Base-by-base conservation (phyloP, 2,888 invertebrate species). In the Platycheirus rosarum region DNA sequence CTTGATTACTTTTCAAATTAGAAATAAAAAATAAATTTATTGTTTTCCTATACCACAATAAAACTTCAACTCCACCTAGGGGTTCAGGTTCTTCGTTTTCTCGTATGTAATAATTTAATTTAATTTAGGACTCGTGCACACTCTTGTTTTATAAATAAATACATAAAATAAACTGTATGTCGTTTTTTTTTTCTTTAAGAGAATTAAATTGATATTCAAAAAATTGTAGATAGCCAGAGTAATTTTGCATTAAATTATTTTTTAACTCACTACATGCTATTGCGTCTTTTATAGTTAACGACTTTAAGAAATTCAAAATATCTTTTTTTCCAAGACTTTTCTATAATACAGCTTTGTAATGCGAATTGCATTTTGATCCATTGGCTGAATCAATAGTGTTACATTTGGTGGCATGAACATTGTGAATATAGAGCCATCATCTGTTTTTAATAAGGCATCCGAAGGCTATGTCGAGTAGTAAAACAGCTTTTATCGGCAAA, bases 1-100 rank as follows among this genome's bases (percentile, higher is more conserved):
- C 71, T 23, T 71, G 51, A 71, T 71, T 71, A 51, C 44, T 62
- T 70, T 70, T 53, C 42, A 60, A 42, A 60, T 14, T 14, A 8
- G 4, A 60, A 42, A 29, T 42, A 14, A 26, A 60, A n/a, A 42
- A 42, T 42, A 9, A 26, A 42, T 14, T 42, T 26, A 40, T 60
- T 42, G 57, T 55, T 55, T 55, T 37, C 37, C 23, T 20, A 14
- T 23, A 23, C n/a, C n/a, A n/a, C n/a, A n/a, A n/a, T n/a, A n/a
- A n/a, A n/a, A n/a, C n/a, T n/a, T n/a, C n/a, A n/a, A n/a, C n/a
- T n/a, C n/a, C n/a, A n/a, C n/a, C n/a, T n/a, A n/a, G n/a, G n/a
- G n/a, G n/a, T n/a, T n/a, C n/a, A n/a, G n/a, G n/a, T n/a, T n/a
- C n/a, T n/a, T n/a, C n/a, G n/a, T n/a, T n/a, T n/a, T n/a, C n/a